A percentile compares a stretch with the other conserved stretches of the same genome.
Conservation (phyloP, 2,797 vertebrate genomes). For the Ataeniobius toweri region DNA sequence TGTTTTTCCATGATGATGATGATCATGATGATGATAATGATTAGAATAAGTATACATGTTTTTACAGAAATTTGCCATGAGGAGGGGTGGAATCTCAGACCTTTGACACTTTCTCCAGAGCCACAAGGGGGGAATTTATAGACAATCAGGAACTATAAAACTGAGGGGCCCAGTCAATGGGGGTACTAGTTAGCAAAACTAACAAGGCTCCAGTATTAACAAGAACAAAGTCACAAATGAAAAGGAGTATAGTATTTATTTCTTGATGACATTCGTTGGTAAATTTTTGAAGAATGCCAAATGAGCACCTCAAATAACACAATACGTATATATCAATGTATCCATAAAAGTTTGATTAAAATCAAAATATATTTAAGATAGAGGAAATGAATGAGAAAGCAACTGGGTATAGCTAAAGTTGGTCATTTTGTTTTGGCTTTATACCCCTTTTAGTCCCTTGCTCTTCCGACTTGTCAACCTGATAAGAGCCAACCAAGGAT, state of each 20-base stretch:
- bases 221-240: constrained; percentile 23
- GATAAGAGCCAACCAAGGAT: constrained; percentile 17
- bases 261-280: constrained; percentile 2
- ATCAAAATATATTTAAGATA: constrained; percentile 8
- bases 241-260: constrained; percentile 18
- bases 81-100: constrained; percentile 74
- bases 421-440: constrained; percentile 39
- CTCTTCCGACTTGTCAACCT: constrained; percentile 40
- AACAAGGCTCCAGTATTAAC: constrained; percentile 14
- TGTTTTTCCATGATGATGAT: constrained; percentile 28
- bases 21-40: constrained; percentile 42
- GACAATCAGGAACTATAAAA: constrained; percentile 57
- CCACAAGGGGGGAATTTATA: constrained; percentile 79
- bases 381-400: constrained; percentile 51
- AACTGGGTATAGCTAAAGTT: constrained; percentile 14
- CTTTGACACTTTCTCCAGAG: constrained; percentile 55
- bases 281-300: constrained; percentile 26
- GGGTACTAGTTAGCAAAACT: constrained; percentile 60
- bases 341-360: not conserved
- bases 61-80: constrained; percentile 68
- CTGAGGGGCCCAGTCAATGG: constrained; percentile 69
- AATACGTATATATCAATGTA: not conserved
- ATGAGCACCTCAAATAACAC: not conserved
- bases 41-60: constrained; percentile 54
- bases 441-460: constrained; percentile 41